Percentiles rank a stretch among this genome's conserved stretches.
These are phyloP conservation scores for Ephialtes manifestator DNA, from an alignment of 2,888 invertebrate species.

Conservation along the genomic window DNA sequence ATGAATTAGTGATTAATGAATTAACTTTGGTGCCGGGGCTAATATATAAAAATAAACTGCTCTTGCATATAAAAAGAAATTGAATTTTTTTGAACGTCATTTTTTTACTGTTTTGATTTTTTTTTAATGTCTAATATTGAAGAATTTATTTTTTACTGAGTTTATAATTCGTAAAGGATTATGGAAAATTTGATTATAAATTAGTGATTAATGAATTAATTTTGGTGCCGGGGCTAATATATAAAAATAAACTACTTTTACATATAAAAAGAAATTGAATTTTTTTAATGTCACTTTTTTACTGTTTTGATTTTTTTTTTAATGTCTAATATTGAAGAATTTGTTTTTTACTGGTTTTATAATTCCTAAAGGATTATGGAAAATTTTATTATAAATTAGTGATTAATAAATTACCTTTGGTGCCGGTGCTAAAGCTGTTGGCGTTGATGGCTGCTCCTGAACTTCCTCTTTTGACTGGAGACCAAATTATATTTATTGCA, in stretches of 20 bases:
- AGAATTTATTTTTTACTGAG: background rate
- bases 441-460: constrained; percentile 81
- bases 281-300: too few species aligned
- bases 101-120: too few species aligned
- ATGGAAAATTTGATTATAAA: constrained; percentile 27
- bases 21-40: constrained; percentile 82
- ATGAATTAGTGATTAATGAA: constrained; percentile 44
- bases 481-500: constrained; percentile 49
- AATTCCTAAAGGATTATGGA: background rate
- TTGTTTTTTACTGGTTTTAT: background rate
- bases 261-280: too few species aligned
- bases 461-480: constrained; percentile 80
- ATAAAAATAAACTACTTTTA: too few species aligned
- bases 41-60: background rate
- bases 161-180: background rate
- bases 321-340: background rate
- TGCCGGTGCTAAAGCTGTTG: constrained; percentile 79
- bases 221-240: constrained; percentile 79
- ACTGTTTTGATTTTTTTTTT: too few species aligned
- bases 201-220: constrained; percentile 74
- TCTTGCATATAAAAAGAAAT: too few species aligned
- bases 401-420: constrained; percentile 79
- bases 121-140: background rate
- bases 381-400: constrained; percentile 25
- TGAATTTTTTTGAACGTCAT: too few species aligned